Evolutionary conservation across 1,140 invertebrate genomes (phyloP).

Genomic region (Colletes gigas): DNA sequence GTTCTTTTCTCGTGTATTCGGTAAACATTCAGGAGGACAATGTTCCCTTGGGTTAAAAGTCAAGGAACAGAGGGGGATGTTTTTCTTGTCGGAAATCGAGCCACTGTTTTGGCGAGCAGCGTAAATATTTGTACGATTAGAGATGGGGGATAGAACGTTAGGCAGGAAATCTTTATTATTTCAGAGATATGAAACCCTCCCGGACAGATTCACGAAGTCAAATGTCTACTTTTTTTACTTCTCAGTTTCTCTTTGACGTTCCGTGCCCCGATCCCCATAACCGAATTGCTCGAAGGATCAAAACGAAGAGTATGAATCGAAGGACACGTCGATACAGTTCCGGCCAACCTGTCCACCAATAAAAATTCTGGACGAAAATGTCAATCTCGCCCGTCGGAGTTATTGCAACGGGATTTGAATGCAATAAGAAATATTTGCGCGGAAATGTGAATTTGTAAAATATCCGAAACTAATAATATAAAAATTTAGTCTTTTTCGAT

Average conservation of each 20-base stretch:
- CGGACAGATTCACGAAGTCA: slow-evolving; percentile 3
- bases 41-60: slow-evolving; percentile 2
- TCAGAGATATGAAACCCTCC: slow-evolving; percentile 35
- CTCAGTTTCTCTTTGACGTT: slow-evolving; percentile 22
- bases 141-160: background rate
- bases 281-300: background rate
- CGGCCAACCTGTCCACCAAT: slow-evolving; percentile 4
- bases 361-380: background rate
- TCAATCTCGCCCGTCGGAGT: background rate
- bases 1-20: too few species aligned
- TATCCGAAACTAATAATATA: background rate
- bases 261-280: slow-evolving; percentile 30
- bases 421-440: background rate
- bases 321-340: slow-evolving; percentile 16
- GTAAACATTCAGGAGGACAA: background rate
- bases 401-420: too few species aligned
- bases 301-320: slow-evolving; percentile 21
- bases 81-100: background rate
- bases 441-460: background rate
- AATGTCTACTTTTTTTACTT: slow-evolving; percentile 7
- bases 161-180: slow-evolving; percentile 61
- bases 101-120: background rate
- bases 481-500: too few species aligned
- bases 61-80: background rate
- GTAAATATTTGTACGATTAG: slow-evolving; percentile 58